Evolutionary conservation across 2,797 vertebrate species (phyloP).

Genomic region (Remorina albescens): DNA sequence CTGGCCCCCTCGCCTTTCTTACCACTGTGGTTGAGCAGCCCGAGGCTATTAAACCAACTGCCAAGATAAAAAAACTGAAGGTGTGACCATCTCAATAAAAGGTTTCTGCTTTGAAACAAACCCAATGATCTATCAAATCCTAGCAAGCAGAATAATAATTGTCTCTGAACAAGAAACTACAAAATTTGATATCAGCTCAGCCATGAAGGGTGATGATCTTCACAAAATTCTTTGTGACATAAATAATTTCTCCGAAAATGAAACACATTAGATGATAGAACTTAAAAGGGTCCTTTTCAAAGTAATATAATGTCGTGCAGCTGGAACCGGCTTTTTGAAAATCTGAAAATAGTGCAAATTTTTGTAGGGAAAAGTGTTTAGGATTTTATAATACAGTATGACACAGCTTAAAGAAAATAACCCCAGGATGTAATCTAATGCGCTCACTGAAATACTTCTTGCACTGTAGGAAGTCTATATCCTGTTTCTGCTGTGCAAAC

Average conservation of each 20-base stretch:
- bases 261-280: too few species aligned
- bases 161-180: background rate
- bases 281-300: background rate
- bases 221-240: too few species aligned
- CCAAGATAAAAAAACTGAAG: background rate
- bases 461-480: background rate
- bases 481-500: background rate
- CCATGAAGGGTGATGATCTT: too few species aligned
- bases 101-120: background rate
- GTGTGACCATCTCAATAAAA: background rate
- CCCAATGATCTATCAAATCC: background rate
- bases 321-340: too few species aligned
- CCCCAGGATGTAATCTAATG: background rate
- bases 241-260: too few species aligned
- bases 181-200: background rate
- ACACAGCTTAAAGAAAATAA: background rate
- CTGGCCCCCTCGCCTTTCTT: background rate
- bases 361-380: too few species aligned
- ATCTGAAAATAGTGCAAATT: too few species aligned
- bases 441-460: background rate
- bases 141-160: background rate
- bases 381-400: too few species aligned
- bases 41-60: background rate
- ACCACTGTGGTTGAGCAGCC: background rate
- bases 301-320: too few species aligned